Evolutionary conservation across 2,797 vertebrate species (phyloP).

Genomic region (Ciconia nigra): DNA sequence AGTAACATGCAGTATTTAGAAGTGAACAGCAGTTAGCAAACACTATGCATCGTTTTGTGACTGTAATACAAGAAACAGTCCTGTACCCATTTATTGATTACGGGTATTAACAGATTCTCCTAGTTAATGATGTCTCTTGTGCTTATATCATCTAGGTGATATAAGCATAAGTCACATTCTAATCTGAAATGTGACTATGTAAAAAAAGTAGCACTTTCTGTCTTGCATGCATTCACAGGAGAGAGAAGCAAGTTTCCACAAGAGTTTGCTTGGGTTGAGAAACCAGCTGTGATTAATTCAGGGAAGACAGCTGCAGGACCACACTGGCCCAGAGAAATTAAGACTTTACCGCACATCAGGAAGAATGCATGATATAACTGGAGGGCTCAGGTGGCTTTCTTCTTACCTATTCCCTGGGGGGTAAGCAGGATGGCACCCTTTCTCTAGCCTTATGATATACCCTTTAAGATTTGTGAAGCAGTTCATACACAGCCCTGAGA

Average conservation of each 20-base stretch:
- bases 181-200: background rate
- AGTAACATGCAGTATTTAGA: constrained; percentile 9
- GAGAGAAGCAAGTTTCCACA: background rate
- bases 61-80: background rate
- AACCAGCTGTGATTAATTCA: background rate
- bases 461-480: background rate
- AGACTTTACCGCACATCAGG: background rate
- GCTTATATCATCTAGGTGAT: background rate
- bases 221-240: background rate
- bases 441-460: background rate
- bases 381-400: background rate
- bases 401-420: background rate
- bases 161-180: background rate
- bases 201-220: background rate
- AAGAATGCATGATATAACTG: background rate
- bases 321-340: background rate
- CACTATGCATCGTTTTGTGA: background rate
- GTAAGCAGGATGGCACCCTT: background rate
- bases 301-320: background rate
- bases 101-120: background rate
- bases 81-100: background rate
- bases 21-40: constrained; percentile 15
- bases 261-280: background rate
- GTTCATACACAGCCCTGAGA: background rate
- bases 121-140: background rate